Evolutionary conservation across 2,797 vertebrate genomes (phyloP), one percentile per base, ranked within the genome.

Genomic region (Poecilia velifera): DNA sequence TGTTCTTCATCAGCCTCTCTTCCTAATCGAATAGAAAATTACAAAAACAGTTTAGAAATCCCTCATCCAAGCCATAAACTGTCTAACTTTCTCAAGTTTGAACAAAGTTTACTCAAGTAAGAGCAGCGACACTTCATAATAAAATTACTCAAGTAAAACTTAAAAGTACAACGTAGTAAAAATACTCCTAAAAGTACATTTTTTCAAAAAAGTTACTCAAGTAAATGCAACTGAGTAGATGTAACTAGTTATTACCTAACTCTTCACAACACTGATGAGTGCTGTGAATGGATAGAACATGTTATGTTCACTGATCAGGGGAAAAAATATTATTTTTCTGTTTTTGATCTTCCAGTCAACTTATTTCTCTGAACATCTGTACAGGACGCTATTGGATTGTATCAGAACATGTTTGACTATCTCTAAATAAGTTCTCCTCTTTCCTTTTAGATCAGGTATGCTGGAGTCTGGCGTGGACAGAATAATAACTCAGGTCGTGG

Each of bases 401-500:
- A 55, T 3, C 7, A 9, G 49, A 53, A 53, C 20, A 25, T 53
- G 49, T 53, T 53, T 53, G 22, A 53, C 20, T 53, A 25, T 22
- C 2, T 51, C 20, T 53, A 53, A 53, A 53, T 53, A 22, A 53
- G 8, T 53, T 53, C 49, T 47, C 18, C 25, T 2, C 46, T 3
- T 55, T 31, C 4, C 5, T n/a, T 14, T 62, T 16, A 99, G 98
- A 91, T 99, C 98, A 0, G 98, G 98, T 76, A 99, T 99, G 98
- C 91, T 99, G 95, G 98, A 99, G 94, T 98, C 97, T 0, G 98
- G 98, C 82, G 98, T 99, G 85, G 98, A 99, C 95, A 96, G 98
- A 93, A 99, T 99, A 91, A 99, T 99, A 93, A 97, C 98, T 85
- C 98, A 99, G 92, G 98, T 99, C 76, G 98, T 99, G 86, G 98